phyloP scores from a whole-genome alignment of 2,113 vertebrate species.

The Vireo altiloquus region DNA sequence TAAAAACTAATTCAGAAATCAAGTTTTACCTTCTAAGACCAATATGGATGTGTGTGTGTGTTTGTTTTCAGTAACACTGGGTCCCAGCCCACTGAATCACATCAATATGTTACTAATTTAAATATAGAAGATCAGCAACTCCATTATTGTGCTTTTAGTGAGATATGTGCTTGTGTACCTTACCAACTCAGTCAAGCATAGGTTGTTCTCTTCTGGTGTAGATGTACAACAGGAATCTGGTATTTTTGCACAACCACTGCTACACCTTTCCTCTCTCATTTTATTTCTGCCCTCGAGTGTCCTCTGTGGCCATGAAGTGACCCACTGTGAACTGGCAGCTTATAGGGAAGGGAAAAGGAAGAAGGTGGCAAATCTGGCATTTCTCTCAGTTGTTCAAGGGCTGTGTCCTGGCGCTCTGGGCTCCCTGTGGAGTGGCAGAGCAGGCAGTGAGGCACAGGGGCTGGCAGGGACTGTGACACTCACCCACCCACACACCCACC shows the following conservation, averaged over 20 bases:
- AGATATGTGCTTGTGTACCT: neutral
- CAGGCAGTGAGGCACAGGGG: rapidly evolving
- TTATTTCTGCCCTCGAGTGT: neutral
- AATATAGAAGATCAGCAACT: neutral
- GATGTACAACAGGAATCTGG: neutral
- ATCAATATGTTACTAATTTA: rapidly evolving
- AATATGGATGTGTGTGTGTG: neutral
- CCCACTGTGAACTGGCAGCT: neutral
- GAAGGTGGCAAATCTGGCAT: neutral
- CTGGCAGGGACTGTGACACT: neutral
- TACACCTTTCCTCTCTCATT: neutral
- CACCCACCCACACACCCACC: neutral
- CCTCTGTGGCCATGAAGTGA: neutral
- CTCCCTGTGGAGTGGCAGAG: neutral
- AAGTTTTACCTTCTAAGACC: neutral
- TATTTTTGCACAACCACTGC: neutral
- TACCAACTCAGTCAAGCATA: neutral
- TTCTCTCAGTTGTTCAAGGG: neutral
- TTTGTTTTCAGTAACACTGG: neutral
- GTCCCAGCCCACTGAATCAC: neutral
- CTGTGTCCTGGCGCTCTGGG: rapidly evolving
- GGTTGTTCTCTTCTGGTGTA: neutral
- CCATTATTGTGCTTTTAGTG: neutral
- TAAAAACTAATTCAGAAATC: neutral
- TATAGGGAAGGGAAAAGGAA: neutral